A percentile compares a stretch with the other conserved stretches of the same genome.
phyloP scores from a whole-genome alignment of 1,140 invertebrate genomes.

The Phthorimaea operculella region DNA sequence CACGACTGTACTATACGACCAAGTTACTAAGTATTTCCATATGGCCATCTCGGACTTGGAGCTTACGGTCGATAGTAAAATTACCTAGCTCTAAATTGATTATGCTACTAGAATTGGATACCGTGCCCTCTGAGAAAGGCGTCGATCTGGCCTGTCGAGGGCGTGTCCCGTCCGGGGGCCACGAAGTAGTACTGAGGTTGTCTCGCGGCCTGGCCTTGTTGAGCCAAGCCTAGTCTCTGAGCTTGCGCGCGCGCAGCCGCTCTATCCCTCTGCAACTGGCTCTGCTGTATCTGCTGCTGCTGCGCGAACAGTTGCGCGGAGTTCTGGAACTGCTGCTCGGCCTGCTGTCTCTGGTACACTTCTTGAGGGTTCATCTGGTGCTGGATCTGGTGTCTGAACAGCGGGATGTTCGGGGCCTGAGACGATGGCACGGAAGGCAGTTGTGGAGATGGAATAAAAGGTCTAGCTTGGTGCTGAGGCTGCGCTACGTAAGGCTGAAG shows the following conservation, averaged over 20 bases:
- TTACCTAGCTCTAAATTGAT: constrained; percentile 33
- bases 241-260: constrained; percentile 61
- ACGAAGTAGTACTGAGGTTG: constrained; percentile 74
- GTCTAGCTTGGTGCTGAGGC: constrained; percentile 55
- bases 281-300: constrained; percentile 74
- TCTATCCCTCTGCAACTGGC: constrained; percentile 63
- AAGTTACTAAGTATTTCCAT: constrained; percentile 15
- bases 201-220: constrained; percentile 55
- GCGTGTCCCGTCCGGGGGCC: constrained; percentile 64
- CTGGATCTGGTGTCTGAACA: constrained; percentile 60
- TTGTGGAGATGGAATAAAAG: constrained; percentile 60
- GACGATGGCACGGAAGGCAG: constrained; percentile 44
- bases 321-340: constrained; percentile 74
- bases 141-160: constrained; percentile 79
- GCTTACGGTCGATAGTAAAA: constrained; percentile 21
- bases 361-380: constrained; percentile 69
- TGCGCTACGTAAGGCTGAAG: constrained; percentile 79
- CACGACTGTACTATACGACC: constrained; percentile 33
- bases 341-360: constrained; percentile 77
- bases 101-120: constrained; percentile 69
- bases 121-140: constrained; percentile 81
- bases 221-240: constrained; percentile 46
- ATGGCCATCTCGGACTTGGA: constrained; percentile 17
- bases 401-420: constrained; percentile 36
- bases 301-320: constrained; percentile 80